phyloP scores from a whole-genome alignment of 2,888 invertebrate species.

The Lasius fuliginosus region DNA sequence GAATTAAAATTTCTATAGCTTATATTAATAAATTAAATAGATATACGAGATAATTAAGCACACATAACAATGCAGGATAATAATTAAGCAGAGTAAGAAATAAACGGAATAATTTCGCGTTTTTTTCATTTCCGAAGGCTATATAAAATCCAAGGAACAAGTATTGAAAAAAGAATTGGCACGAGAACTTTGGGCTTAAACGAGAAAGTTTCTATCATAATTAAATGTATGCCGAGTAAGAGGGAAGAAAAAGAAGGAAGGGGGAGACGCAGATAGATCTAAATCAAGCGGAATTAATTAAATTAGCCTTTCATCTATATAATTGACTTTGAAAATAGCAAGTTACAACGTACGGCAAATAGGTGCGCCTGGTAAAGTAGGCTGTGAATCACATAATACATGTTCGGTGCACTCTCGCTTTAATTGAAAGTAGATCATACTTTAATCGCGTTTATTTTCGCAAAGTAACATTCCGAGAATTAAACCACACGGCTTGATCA shows the following conservation, averaged over 20 bases:
- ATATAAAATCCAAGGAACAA: not conserved
- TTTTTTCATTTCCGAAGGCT: not conserved
- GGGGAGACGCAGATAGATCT: not conserved
- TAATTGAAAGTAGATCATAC: not conserved
- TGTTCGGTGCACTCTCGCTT: not conserved
- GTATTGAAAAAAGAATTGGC: not conserved
- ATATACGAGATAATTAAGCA: not conserved
- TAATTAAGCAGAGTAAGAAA: not conserved
- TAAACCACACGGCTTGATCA: not conserved
- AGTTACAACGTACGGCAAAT: not conserved
- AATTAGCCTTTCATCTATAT: not conserved
- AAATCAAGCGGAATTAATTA: slow-evolving; percentile 14
- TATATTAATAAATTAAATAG: slow-evolving; percentile 8
- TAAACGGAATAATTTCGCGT: not conserved
- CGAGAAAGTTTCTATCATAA: not conserved
- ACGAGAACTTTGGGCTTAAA: not conserved
- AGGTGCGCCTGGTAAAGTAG: not conserved
- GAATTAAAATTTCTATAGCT: not conserved
- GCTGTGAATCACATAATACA: not conserved
- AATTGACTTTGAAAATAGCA: not conserved
- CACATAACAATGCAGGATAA: not conserved
- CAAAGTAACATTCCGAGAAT: not conserved
- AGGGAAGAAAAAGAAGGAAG: not conserved
- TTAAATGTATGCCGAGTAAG: not conserved
- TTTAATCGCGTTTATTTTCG: not conserved